Evolutionary conservation across 2,888 invertebrate species (phyloP), one percentile per base, ranked within the genome.

Genomic region (Sarcophaga carnaria): DNA sequence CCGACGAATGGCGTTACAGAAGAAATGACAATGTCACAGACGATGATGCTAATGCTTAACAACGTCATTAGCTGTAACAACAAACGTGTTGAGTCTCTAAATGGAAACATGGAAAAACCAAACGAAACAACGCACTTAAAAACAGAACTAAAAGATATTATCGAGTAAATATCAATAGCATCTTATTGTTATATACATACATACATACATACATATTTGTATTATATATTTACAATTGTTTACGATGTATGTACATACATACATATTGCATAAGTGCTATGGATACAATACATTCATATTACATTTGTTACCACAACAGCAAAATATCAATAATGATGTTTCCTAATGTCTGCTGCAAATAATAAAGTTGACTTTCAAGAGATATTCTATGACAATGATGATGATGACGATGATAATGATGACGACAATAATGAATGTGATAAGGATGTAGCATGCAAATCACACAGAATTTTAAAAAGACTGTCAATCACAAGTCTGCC

Each of bases 1-100:
- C 22, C 17, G 69, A 70, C 78, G 70, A 77, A 72, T 80, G 80
- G 78, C 82, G 78, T 83, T 69, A 83, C 64, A 82, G 62, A 25
- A 70, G 4, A n/a, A 45, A 20, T 20, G n/a, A 10, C 62, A 62
- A 62, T n/a, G n/a, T 20, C 62, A 37, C 20, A 4, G 54, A 14
- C 14, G 54, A 54, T 54, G 54, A 54, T 54, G 54, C 12, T 17
- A 54, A 54, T 17, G 54, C 4, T 14, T 17, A 70, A 67, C 49
- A 62, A 60, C n/a, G 62, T 0, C n/a, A 70, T 69, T 70, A 67
- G 86, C 84, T 88, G 4, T 72, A 74, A 17, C 27, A 70, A 22
- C 6, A 78, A 64, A 67, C 27, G 49, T 22, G 80, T 86, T 88
- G 83, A 85, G 81, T 88, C 88, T 89, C 85, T 88, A 74, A 86